phyloP scores from a whole-genome alignment of 2,113 vertebrate genomes.

The Peromyscus polionotus region DNA sequence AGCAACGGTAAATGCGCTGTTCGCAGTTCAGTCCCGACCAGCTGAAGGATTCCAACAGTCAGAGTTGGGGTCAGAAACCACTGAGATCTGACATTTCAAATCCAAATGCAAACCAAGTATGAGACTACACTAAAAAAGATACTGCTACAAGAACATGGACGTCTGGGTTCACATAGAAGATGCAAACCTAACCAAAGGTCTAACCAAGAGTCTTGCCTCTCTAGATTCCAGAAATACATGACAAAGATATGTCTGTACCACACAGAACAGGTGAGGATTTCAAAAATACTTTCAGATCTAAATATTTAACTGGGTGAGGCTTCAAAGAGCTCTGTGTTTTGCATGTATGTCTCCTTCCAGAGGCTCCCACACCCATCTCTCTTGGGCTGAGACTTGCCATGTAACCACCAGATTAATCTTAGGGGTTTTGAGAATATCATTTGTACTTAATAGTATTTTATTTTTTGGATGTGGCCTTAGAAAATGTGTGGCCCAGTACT shows the following conservation, averaged over 20 bases:
- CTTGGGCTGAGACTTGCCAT: neutral
- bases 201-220: neutral
- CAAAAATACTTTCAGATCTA: neutral
- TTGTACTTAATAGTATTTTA: slow-evolving; percentile 3
- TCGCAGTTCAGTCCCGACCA: neutral
- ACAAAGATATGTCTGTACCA: neutral
- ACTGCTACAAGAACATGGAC: neutral
- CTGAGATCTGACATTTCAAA: slow-evolving; percentile 2
- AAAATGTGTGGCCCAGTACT: neutral
- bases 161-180: neutral
- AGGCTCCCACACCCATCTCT: neutral
- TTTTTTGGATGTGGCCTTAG: slow-evolving; percentile 22
- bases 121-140: neutral
- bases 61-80: neutral
- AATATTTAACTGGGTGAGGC: neutral
- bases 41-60: neutral
- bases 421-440: neutral
- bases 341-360: neutral
- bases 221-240: neutral
- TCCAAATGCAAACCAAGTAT: neutral
- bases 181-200: neutral
- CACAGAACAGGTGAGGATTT: neutral
- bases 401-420: neutral
- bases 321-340: neutral
- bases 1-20: neutral